Evolutionary conservation across 2,888 invertebrate genomes (phyloP).

Genomic region (Xestoiulus laeticollis): DNA sequence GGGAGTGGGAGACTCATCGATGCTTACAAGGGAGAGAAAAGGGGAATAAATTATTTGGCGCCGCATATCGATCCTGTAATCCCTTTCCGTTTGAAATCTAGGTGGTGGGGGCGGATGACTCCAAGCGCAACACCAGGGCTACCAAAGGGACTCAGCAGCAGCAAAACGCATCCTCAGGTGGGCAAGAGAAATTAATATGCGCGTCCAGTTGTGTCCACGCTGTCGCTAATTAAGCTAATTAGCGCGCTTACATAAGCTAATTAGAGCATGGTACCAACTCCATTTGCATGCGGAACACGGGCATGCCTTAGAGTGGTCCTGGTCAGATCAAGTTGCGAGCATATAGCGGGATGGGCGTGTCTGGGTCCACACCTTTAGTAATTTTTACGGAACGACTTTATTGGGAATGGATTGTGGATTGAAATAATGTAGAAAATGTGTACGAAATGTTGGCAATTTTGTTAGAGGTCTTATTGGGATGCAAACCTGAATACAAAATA

Average conservation of each 20-base stretch:
- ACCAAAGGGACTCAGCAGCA: slow-evolving; percentile 36
- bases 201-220: slow-evolving; percentile 21
- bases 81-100: slow-evolving; percentile 5
- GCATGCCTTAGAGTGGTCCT: neutral
- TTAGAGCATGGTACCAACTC: neutral
- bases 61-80: slow-evolving; percentile 3
- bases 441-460: no score
- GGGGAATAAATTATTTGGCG: slow-evolving; percentile 40
- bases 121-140: slow-evolving; percentile 42
- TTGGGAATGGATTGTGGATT: no score
- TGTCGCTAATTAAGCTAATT: neutral
- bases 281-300: neutral
- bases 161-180: slow-evolving; percentile 31
- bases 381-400: no score
- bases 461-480: no score
- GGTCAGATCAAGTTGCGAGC: neutral
- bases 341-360: neutral
- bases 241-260: neutral
- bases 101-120: slow-evolving; percentile 44
- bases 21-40: slow-evolving; percentile 5
- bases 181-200: neutral
- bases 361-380: no score
- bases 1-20: neutral
- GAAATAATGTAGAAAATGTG: no score
- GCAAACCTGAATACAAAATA: no score